Evolutionary conservation across 1,140 invertebrate genomes (phyloP).

Genomic region (Homarus americanus): DNA sequence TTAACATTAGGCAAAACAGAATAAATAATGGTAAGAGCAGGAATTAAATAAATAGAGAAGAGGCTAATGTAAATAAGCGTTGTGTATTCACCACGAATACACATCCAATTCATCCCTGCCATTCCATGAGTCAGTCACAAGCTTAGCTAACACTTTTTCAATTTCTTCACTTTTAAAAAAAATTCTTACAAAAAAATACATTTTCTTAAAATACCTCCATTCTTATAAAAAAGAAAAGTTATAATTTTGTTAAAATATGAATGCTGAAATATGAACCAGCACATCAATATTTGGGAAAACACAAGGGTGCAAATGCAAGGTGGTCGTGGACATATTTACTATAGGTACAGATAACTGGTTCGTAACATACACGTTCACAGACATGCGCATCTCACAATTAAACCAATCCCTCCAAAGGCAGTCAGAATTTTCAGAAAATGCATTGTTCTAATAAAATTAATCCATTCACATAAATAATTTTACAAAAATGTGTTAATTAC

Average conservation of each 20-base stretch:
- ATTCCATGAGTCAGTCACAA: too few species aligned
- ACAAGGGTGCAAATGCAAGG: not conserved
- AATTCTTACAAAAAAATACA: slow-evolving; percentile 4
- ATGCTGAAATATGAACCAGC: too few species aligned
- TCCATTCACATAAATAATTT: not conserved
- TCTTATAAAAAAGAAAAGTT: slow-evolving; percentile 8
- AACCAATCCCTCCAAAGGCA: not conserved
- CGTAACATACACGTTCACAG: not conserved
- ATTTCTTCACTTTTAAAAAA: not conserved
- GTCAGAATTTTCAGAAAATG: not conserved
- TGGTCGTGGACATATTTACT: not conserved
- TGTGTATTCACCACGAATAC: too few species aligned
- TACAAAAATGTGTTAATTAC: not conserved
- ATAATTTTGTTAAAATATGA: not conserved
- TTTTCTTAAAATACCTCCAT: slow-evolving; percentile 33
- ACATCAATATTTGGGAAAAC: not conserved
- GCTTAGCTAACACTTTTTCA: not conserved
- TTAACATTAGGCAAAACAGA: not conserved
- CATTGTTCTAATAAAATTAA: not conserved
- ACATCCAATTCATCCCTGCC: too few species aligned
- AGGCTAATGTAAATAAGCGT: too few species aligned
- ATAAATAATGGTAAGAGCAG: not conserved
- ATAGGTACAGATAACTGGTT: not conserved
- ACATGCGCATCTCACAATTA: not conserved
- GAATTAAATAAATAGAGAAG: not conserved